phyloP scores from a whole-genome alignment of 2,888 invertebrate species.

The Eudiplozoon nipponicum region DNA sequence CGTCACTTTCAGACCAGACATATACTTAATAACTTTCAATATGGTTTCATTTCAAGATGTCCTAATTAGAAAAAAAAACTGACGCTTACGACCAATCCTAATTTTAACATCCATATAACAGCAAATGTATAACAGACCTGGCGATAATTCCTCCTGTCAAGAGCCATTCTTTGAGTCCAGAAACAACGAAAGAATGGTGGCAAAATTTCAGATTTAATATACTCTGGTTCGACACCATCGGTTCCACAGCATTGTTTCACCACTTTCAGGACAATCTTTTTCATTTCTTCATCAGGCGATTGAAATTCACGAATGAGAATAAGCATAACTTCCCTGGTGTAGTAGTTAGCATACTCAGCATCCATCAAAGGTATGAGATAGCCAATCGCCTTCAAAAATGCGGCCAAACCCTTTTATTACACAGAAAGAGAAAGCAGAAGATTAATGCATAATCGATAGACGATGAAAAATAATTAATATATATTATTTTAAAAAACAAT shows the following conservation, averaged over 20 bases:
- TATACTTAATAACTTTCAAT: no score
- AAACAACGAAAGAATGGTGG: constrained; percentile 95
- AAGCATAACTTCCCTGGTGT: constrained; percentile 91
- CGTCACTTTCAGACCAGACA: no score
- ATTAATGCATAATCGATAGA: constrained; percentile 1
- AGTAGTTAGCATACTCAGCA: constrained; percentile 94
- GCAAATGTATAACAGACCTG: constrained; percentile 31
- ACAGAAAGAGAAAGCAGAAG: constrained; percentile 17
- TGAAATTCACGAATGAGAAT: constrained; percentile 94
- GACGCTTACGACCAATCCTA: no score
- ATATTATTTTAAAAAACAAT: no score
- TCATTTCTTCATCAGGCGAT: constrained; percentile 99
- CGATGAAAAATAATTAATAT: no score
- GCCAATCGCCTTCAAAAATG: constrained; percentile 94
- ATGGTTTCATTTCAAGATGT: no score
- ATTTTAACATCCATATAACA: no score
- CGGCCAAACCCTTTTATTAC: constrained; percentile 85
- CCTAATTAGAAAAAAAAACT: no score
- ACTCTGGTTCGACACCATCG: constrained; percentile 92
- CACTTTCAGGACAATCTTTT: constrained; percentile 78
- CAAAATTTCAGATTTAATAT: constrained; percentile 89
- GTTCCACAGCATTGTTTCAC: constrained; percentile 99
- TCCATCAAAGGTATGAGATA: constrained; percentile 97
- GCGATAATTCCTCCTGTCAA: constrained; percentile 78
- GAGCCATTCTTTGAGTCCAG: constrained; percentile 98